Base-by-base conservation (phyloP, 1,140 invertebrate species). In the Delia radicum region DNA sequence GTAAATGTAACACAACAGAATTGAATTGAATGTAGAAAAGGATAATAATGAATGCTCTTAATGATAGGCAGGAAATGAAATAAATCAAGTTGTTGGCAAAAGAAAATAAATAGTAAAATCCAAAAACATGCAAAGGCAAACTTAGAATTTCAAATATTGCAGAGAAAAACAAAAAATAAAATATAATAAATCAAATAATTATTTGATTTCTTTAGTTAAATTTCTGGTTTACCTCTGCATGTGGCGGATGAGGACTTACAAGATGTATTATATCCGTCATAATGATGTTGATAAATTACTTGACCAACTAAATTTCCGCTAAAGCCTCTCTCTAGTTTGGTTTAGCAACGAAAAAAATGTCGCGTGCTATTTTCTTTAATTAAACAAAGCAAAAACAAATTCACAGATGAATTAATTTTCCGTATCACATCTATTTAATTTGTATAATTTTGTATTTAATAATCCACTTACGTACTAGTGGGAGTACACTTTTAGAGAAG, bases 231-330 rank as follows among this genome's bases (percentile, higher is more conserved):
- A 55, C 21, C 5, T 18, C 46, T 48, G 7, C n/a, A 71, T 76
- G 55, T 55, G 33, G 62, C n/a, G 33, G 75, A 76, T 74, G 72
- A 69, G 48, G 42, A 77, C 76, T 77, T 77, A 77, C 76, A 75
- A 77, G 74, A 46, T 77, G 33, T 33, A 73, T 77, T 65, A 55
- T 42, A 73, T 77, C 74, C 26, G 67, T 62, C 76, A 77, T 77
- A n/a, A n/a, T n/a, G n/a, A n/a, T n/a, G n/a, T n/a, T n/a, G n/a
- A n/a, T n/a, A n/a, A n/a, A n/a, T n/a, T n/a, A n/a, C n/a, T n/a
- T n/a, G n/a, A n/a, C n/a, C n/a, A n/a, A n/a, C n/a, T n/a, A n/a
- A n/a, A n/a, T n/a, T n/a, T n/a, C n/a, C n/a, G 21, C 26, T 65
- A 18, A 55, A 55, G 48, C 48, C 48, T 55, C 48, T 21, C 10